phyloP scores from a whole-genome alignment of 2,888 invertebrate genomes.

The Oxystoma pomonae region DNA sequence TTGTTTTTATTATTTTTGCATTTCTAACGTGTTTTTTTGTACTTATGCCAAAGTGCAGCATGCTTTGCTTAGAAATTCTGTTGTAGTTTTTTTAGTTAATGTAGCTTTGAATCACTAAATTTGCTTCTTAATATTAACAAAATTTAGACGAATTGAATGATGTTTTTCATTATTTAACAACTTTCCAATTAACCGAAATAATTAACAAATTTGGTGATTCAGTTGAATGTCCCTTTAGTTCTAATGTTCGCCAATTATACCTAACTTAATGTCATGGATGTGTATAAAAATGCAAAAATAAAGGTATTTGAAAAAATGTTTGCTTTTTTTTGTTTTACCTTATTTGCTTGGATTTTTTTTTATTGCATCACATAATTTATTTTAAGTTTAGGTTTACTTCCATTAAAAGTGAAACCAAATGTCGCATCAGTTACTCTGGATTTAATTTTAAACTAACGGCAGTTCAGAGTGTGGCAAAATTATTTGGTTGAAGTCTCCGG shows the following conservation, averaged over 20 bases:
- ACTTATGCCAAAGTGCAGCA: not conserved
- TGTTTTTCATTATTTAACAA: not conserved
- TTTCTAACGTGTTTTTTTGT: not conserved
- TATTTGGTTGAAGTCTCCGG: too few relatives aligned
- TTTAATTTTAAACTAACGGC: too few relatives aligned
- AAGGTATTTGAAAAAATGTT: slow-evolving; percentile 22
- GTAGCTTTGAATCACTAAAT: slow-evolving; percentile 24
- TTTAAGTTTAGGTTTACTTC: too few relatives aligned
- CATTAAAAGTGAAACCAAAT: too few relatives aligned
- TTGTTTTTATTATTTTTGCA: not conserved
- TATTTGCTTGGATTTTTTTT: slow-evolving; percentile 6
- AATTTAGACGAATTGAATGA: not conserved
- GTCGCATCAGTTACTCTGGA: too few relatives aligned
- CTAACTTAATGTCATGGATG: slow-evolving; percentile 12
- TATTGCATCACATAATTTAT: too few relatives aligned
- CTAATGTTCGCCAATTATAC: slow-evolving; percentile 15
- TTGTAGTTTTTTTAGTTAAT: not conserved
- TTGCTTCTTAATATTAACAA: slow-evolving; percentile 1
- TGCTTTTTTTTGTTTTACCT: slow-evolving; percentile 15
- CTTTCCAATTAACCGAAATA: not conserved
- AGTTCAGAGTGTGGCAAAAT: too few relatives aligned
- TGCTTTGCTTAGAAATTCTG: not conserved
- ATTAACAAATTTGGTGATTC: slow-evolving; percentile 23
- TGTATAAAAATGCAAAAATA: slow-evolving; percentile 22
- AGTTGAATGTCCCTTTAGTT: slow-evolving; percentile 10